Percentiles rank a stretch among this genome's conserved stretches.
These are phyloP conservation scores for Semotilus atromaculatus DNA, from an alignment of 2,797 vertebrate species.

Conservation along the genomic window DNA sequence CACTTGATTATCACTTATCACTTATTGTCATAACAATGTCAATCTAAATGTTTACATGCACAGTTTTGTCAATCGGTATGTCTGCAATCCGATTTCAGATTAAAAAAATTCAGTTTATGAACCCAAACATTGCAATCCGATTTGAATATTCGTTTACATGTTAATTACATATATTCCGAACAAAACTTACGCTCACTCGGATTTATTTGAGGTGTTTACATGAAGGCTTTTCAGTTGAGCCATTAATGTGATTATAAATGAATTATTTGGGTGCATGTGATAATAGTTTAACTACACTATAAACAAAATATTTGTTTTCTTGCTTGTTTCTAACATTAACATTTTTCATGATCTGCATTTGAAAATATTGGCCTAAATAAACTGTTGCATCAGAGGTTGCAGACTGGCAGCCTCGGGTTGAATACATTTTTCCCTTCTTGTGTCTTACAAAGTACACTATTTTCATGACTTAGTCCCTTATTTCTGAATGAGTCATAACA, in stretches of 20 bases:
- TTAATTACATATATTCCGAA: neutral
- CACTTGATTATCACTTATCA: no score
- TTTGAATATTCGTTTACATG: neutral
- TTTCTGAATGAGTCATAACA: neutral
- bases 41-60: neutral
- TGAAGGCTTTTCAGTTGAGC: no score
- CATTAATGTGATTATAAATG: neutral
- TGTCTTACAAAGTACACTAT: neutral
- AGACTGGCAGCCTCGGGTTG: constrained; percentile 15
- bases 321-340: constrained; percentile 18
- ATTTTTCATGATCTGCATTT: constrained; percentile 28
- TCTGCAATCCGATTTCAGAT: neutral
- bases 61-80: neutral
- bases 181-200: no score
- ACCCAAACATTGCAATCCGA: neutral
- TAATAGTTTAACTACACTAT: neutral
- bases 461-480: neutral
- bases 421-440: neutral
- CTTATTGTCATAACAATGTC: no score
- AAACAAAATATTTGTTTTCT: constrained; percentile 24
- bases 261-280: neutral
- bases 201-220: no score
- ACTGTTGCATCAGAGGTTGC: constrained; percentile 43
- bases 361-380: constrained; percentile 47
- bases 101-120: neutral